Evolutionary conservation across 2,888 invertebrate species (phyloP), one percentile per base, ranked within the genome.

Genomic region (Caenorhabditis sp.): DNA sequence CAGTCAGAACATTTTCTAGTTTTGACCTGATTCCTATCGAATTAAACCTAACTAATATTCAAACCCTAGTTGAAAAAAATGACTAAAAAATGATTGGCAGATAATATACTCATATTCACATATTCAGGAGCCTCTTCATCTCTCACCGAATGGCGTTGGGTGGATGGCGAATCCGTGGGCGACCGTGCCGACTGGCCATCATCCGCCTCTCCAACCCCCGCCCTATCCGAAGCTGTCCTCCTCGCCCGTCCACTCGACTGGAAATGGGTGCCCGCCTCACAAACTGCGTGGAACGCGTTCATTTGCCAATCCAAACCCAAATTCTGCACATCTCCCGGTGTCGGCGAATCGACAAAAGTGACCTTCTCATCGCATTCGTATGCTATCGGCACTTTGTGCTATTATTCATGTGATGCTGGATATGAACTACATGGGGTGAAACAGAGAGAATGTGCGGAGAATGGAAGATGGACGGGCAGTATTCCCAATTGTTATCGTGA

Each of bases 251-350:
- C 82, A 5, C 68, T 80, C 14, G 81, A 72, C 14, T 84, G 83
- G 83, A 80, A 76, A 58, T 83, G 83, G 84, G 76, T 82, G 25
- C 78, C 83, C 4, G 83, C 82, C 8, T 74, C 78, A 20, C 83
- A 84, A 43, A 75, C 80, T 1, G 83, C 81, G 10, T 83, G 83
- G 82, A 84, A 84, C 50, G 70, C 81, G 8, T 84, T 78, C 59
- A 63, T 84, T 12, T 84, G 84, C 49, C 82, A 82, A 56, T 79
- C 78, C 49, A 84, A 84, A 60, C 84, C 84, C 2, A 84, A 84
- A 53, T 84, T 82, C 67, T 84, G 84, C 64, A 82, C 84, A 20
- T 81, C 80, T 26, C 84, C 84, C 0, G 84, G 84, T 0, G 83
- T 84, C 0, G 80, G 82, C 17, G 84, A 79, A 31, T 78, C 81